A percentile compares a stretch with the other conserved stretches of the same genome.
These are phyloP conservation scores for Zaprionus inermis DNA, from an alignment of 1,140 invertebrate genomes.

Conservation along the genomic window DNA sequence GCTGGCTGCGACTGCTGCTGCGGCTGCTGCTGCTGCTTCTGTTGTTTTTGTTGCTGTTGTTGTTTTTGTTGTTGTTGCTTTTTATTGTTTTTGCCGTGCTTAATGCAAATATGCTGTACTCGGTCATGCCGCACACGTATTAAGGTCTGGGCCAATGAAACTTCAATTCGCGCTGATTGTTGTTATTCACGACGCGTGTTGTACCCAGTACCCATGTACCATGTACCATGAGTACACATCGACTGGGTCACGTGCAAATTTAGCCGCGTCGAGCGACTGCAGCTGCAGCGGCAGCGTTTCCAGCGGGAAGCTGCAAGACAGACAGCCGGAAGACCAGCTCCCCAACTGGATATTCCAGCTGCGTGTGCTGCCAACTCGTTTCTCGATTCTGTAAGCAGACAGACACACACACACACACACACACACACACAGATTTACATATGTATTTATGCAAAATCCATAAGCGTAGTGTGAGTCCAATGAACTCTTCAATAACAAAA, in stretches of 20 bases:
- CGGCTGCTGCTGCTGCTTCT: background rate
- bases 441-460: constrained; percentile 41
- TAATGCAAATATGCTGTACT: constrained; percentile 60
- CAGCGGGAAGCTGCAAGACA: background rate
- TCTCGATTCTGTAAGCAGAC: constrained; percentile 1
- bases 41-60: constrained; percentile 20
- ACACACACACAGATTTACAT: constrained; percentile 8
- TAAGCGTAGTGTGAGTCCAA: constrained; percentile 27
- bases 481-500: constrained; percentile 50
- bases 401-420: constrained; percentile 28
- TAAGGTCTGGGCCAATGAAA: constrained; percentile 80
- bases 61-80: constrained; percentile 12
- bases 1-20: constrained; percentile 16
- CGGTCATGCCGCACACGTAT: constrained; percentile 66
- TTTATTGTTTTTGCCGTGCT: constrained; percentile 12
- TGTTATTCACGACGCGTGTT: background rate
- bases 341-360: constrained; percentile 64
- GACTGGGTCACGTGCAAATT: constrained; percentile 17
- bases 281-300: background rate
- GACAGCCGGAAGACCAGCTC: constrained; percentile 6
- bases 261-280: background rate
- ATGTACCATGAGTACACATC: background rate
- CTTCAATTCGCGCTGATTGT: constrained; percentile 35
- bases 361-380: constrained; percentile 55
- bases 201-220: background rate